These are phyloP conservation scores for Hydrozoanthus tunicans DNA, from an alignment of 64 coral and sea anemone genomes.

Conservation along the genomic window DNA sequence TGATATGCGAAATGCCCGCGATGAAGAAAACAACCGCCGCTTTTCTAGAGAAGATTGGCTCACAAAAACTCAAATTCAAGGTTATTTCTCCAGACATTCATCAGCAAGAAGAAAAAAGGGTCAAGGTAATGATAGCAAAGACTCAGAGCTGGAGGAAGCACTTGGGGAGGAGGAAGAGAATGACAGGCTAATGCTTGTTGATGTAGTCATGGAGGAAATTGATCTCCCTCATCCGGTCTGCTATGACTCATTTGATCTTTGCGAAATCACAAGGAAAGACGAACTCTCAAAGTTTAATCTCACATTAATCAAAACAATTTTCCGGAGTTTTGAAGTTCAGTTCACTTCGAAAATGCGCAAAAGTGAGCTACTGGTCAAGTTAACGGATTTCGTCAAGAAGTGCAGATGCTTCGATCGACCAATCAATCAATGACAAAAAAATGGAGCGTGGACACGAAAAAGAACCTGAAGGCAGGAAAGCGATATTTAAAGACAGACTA, in stretches of 20 bases:
- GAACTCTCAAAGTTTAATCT: not conserved
- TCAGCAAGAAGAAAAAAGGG: slow-evolving; percentile 19
- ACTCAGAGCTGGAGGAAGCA: not conserved
- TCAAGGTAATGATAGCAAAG: not conserved
- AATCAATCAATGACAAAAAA: not conserved
- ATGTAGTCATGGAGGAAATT: slow-evolving; percentile 14
- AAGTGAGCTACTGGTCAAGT: no score
- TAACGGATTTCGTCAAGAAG: no score
- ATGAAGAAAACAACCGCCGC: slow-evolving; percentile 26
- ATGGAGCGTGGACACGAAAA: slow-evolving; percentile 13
- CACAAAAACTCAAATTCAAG: slow-evolving; percentile 2
- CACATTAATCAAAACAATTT: no score
- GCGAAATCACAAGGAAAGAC: not conserved
- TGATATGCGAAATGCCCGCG: slow-evolving; percentile 43
- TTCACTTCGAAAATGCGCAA: no score
- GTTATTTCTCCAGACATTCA: slow-evolving; percentile 20
- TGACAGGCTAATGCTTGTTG: slow-evolving; percentile 12
- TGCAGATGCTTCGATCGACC: no score
- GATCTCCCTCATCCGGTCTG: not conserved
- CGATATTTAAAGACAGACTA: slow-evolving; percentile 60
- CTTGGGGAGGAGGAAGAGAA: slow-evolving; percentile 15
- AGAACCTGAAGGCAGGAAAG: slow-evolving; percentile 10
- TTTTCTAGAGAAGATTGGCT: slow-evolving; percentile 31
- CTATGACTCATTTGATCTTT: not conserved
- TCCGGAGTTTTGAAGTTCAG: no score